phyloP scores from a whole-genome alignment of 2,113 vertebrate species.

The Campylomormyrus numenius region DNA sequence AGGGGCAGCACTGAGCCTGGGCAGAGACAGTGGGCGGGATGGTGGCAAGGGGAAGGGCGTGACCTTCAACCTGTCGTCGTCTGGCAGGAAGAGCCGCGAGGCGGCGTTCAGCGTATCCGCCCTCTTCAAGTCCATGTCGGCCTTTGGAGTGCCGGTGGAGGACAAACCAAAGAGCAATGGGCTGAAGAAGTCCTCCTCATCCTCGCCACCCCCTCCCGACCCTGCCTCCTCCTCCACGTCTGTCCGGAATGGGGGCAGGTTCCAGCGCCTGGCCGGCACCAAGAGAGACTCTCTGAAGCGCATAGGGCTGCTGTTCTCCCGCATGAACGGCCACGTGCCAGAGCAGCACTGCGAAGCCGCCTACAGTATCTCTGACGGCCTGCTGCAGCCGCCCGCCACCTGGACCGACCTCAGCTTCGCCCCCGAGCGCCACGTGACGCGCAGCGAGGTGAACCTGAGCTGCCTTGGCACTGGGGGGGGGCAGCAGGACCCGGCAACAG shows the following conservation, averaged over 20 bases:
- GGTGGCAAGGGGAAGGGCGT: constrained; percentile 46
- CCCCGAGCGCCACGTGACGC: constrained; percentile 61
- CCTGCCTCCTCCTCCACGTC: constrained; percentile 33
- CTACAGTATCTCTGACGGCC: constrained; percentile 74
- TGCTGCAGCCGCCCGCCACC: constrained; percentile 67
- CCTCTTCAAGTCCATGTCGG: constrained; percentile 71
- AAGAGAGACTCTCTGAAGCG: constrained; percentile 76
- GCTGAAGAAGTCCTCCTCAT: constrained; percentile 59
- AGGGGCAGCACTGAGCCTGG: constrained; percentile 54
- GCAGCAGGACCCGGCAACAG: constrained; percentile 37
- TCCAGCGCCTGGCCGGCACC: constrained; percentile 64
- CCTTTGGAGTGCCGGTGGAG: constrained; percentile 46
- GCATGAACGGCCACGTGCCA: constrained; percentile 70
- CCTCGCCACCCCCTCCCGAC: not conserved
- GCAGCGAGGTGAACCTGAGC: constrained; percentile 74
- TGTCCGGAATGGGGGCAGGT: constrained; percentile 55
- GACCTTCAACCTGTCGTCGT: constrained; percentile 19
- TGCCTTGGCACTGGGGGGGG: constrained; percentile 55
- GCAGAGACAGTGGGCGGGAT: constrained; percentile 44
- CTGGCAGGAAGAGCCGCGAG: constrained; percentile 56
- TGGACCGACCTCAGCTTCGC: constrained; percentile 64
- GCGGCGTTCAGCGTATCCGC: constrained; percentile 65
- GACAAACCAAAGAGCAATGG: constrained; percentile 71
- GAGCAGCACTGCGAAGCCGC: constrained; percentile 41
- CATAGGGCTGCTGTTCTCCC: constrained; percentile 74